These are phyloP conservation scores for Dendrolimus houi DNA, from an alignment of 2,888 invertebrate genomes.

Conservation along the genomic window DNA sequence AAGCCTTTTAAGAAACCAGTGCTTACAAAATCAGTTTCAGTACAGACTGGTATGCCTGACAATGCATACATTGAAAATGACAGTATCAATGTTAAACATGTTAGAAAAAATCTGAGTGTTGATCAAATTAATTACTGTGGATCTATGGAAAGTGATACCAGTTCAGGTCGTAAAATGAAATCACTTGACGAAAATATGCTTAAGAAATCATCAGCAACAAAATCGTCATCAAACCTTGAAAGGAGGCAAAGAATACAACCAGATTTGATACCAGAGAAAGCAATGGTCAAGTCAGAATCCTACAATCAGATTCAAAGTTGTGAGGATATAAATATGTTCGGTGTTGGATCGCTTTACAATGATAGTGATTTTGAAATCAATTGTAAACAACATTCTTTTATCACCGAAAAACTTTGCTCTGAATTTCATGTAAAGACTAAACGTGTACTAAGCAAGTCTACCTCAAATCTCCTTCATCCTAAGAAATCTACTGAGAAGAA, in stretches of 20 bases:
- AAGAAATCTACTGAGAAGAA: slow-evolving; percentile 71
- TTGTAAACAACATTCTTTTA: slow-evolving; percentile 78
- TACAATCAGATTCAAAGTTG: slow-evolving; percentile 73
- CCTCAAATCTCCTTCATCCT: slow-evolving; percentile 78
- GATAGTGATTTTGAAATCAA: slow-evolving; percentile 74
- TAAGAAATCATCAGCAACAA: slow-evolving; percentile 61
- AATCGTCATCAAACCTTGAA: slow-evolving; percentile 65
- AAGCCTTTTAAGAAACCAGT: slow-evolving; percentile 49
- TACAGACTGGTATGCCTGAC: slow-evolving; percentile 70
- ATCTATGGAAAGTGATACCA: slow-evolving; percentile 69
- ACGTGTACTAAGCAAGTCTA: slow-evolving; percentile 78
- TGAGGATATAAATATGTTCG: slow-evolving; percentile 73
- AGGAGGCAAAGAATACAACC: slow-evolving; percentile 71
- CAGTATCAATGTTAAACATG: slow-evolving; percentile 63
- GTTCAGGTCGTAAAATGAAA: slow-evolving; percentile 65
- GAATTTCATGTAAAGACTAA: slow-evolving; percentile 85
- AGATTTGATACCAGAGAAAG: slow-evolving; percentile 69
- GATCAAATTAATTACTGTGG: slow-evolving; percentile 73
- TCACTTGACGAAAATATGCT: slow-evolving; percentile 70
- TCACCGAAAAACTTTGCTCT: slow-evolving; percentile 81
- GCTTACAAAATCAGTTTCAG: slow-evolving; percentile 69
- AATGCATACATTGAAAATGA: slow-evolving; percentile 48
- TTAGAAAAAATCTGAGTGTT: slow-evolving; percentile 66
- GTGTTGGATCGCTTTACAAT: slow-evolving; percentile 73
- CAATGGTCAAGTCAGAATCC: slow-evolving; percentile 64